Base-by-base conservation (phyloP, 2,888 invertebrate species). In the Netelia virgata region DNA sequence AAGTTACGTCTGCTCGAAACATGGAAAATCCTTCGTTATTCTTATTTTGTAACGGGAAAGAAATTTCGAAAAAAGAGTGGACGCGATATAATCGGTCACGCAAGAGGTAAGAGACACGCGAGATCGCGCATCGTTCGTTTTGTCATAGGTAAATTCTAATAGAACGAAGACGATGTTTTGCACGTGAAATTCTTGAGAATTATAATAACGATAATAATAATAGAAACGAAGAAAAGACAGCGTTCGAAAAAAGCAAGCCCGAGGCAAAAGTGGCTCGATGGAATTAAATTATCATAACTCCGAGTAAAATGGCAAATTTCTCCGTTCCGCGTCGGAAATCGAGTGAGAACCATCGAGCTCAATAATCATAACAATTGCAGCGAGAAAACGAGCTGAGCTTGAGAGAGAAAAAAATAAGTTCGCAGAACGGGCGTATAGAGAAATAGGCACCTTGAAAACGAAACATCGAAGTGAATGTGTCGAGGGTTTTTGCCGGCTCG, bases 301-400 rank as follows among this genome's bases (percentile, higher is more conserved):
- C 28, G 5, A 81, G 53, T 18, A 69, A 70, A 41, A 57, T 82
- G 55, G 53, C 28, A 81, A 57, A 61, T 70, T 76, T 61, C 70
- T 76, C 20, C 76, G 64, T 9, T 16, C 2, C 61, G 53, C 47
- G 59, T 23, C 64, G 82, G 76, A 82, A 76, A 76, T 64, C 70
- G 36, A 64, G 20, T 59, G 57, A n/a, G 55, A 75, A 75, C 53
- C 28, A 11, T 59, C 57, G 69, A 20, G 41, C 28, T 36, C 28
- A 23, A 82, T 64, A 76, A 64, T 70, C 10, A 55, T 55, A 57
- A 72, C 64, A 14, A 66, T 64, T 47, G 64, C 9, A 57, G 18
- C 16, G 57, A 57, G 57, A 16, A 57, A 57, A 5, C 28, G 28
- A 28, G 28, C 6, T 3, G 5, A 28, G 28, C 28, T 3, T 28